Evolutionary conservation across 2,888 invertebrate genomes (phyloP), one percentile per base, ranked within the genome.

Genomic region (Brachyptera putata): DNA sequence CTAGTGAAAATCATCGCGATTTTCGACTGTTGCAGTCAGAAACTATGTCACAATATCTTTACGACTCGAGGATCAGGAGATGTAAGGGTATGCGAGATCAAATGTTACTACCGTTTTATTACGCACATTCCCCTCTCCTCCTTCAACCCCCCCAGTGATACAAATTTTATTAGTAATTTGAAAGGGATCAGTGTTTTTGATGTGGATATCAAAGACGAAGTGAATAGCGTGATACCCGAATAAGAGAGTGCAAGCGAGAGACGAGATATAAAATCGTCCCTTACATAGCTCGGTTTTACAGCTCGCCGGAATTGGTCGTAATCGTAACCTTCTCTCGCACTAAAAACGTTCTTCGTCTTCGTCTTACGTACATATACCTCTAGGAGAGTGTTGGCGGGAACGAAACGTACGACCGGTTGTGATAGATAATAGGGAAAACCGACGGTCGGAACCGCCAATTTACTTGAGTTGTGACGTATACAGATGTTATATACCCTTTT

Each of bases 301-400:
- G 46, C 62, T 60, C 53, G 53, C 41, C 60, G 41, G 62, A 62
- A 62, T 62, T 60, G 62, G 57, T 62, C 62, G 60, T 62, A 62
- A 62, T 57, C 55, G 53, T 53, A 41, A 60, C 43, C 53, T 16
- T 39, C 48, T 39, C 49, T 25, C 39, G 53, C 50, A n/a, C n/a
- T n/a, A n/a, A n/a, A n/a, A n/a, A n/a, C n/a, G n/a, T n/a, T n/a
- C n/a, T n/a, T n/a, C n/a, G n/a, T 16, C 48, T 21, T 16, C 48
- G 39, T 25, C 26, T 37, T 25, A n/a, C n/a, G n/a, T n/a, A n/a
- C n/a, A n/a, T n/a, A n/a, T n/a, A 14, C 58, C 16, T 49, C 58
- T 26, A 30, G 49, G 49, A 43, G 39, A 24, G 26, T 24, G 39
- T 16, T 39, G 43, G 26, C 30, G 56, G 34, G 24, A 24, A 2